Evolutionary conservation across 2,797 vertebrate species (phyloP).

Genomic region (Nyctibius grandis): DNA sequence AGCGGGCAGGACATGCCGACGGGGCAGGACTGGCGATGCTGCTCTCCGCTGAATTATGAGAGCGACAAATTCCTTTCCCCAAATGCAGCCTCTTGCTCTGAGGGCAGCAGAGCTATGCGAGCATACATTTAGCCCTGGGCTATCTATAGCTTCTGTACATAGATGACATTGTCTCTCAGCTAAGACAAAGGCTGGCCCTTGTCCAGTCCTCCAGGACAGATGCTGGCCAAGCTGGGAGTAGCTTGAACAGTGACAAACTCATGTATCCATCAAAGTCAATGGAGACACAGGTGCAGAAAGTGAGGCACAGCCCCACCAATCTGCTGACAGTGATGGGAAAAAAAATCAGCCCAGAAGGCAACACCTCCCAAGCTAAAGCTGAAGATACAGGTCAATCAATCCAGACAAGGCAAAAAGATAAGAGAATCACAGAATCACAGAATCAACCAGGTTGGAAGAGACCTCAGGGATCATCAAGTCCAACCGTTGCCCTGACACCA

Average conservation of each 20-base stretch:
- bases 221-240: background rate
- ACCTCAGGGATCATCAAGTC: too few species aligned
- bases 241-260: background rate
- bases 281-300: background rate
- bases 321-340: background rate
- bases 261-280: background rate
- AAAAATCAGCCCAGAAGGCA: background rate
- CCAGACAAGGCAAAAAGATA: background rate
- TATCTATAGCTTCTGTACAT: background rate
- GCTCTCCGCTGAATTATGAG: background rate
- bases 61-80: background rate
- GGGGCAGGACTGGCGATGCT: background rate
- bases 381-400: background rate
- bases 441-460: too few species aligned
- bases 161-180: background rate
- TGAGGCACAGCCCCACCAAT: background rate
- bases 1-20: fast-evolving
- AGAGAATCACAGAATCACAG: too few species aligned
- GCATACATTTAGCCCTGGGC: background rate
- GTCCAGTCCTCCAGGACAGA: background rate
- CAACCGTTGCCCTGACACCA: too few species aligned
- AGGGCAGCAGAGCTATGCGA: background rate
- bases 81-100: background rate
- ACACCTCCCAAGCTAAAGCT: background rate
- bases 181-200: background rate